Percentiles rank a stretch among this genome's conserved stretches.
phyloP scores from a whole-genome alignment of 2,888 invertebrate species.

The Volucella inanis region DNA sequence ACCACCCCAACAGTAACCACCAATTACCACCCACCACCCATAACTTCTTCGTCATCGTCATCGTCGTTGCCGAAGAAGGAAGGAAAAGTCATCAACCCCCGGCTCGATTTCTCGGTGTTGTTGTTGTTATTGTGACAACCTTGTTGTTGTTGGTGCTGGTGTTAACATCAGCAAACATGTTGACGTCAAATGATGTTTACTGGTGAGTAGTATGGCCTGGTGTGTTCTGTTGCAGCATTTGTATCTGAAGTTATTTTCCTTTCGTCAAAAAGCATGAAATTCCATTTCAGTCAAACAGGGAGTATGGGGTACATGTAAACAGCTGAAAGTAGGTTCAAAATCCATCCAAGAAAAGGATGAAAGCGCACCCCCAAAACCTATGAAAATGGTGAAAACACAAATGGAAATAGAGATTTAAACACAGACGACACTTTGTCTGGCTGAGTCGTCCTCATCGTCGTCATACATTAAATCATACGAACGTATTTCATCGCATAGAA shows the following conservation, averaged over 20 bases:
- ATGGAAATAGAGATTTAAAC: constrained; percentile 49
- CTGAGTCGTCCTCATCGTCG: constrained; percentile 50
- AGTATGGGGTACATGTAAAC: not conserved
- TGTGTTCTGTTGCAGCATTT: not conserved
- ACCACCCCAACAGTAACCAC: not conserved
- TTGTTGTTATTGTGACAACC: constrained; percentile 21
- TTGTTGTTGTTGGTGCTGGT: constrained; percentile 14
- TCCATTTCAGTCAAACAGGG: constrained; percentile 42
- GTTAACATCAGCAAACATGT: constrained; percentile 78
- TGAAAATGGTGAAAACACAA: constrained; percentile 28
- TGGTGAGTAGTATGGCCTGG: constrained; percentile 77
- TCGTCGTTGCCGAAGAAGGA: too few relatives aligned
- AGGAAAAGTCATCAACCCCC: constrained; percentile 73
- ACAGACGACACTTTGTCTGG: constrained; percentile 74
- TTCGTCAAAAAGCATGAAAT: constrained; percentile 26
- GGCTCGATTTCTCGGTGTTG: constrained; percentile 1
- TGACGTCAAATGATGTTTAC: constrained; percentile 81
- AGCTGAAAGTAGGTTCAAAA: constrained; percentile 36
- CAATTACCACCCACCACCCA: not conserved
- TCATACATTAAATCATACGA: constrained; percentile 61
- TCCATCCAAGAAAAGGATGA: too few relatives aligned
- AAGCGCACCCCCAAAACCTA: constrained; percentile 5
- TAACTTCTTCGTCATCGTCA: too few relatives aligned
- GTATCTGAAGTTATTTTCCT: constrained; percentile 60
- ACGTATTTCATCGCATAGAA: not conserved